Percentiles rank a stretch among this genome's conserved stretches.
phyloP scores from a whole-genome alignment of 2,797 vertebrate genomes.

The Gambelia wislizenii region DNA sequence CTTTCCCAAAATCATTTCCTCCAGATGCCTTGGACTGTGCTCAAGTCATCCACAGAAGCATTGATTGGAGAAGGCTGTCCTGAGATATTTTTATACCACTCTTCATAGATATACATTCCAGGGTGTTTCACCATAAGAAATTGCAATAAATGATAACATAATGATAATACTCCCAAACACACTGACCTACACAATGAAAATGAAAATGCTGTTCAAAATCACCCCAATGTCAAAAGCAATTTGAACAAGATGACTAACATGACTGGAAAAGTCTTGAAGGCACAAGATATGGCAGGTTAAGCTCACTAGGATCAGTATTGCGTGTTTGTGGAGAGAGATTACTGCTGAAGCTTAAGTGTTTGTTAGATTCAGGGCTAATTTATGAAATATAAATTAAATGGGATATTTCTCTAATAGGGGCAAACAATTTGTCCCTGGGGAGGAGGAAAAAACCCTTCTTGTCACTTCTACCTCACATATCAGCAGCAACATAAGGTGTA shows the following conservation, averaged over 20 bases:
- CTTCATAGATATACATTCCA: not conserved
- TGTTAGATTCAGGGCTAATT: conserved; percentile 43
- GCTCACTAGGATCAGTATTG: not conserved
- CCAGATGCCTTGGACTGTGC: not conserved
- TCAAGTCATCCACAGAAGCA: not conserved
- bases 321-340: not conserved
- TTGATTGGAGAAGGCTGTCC: not conserved
- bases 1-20: not conserved
- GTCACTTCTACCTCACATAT: conserved; percentile 40
- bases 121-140: not conserved
- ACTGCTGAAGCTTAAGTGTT: not conserved
- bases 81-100: not conserved
- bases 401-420: conserved; percentile 34
- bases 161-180: not conserved
- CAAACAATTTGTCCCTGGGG: conserved; percentile 31
- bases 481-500: not conserved
- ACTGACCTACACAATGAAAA: not conserved
- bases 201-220: not conserved
- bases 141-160: not conserved
- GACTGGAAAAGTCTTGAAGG: not conserved
- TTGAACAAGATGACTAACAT: not conserved
- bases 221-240: not conserved
- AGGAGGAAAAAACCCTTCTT: conserved; percentile 27
- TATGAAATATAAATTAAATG: conserved; percentile 22
- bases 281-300: not conserved